A percentile compares a stretch with the other conserved stretches of the same genome.
Conservation (phyloP, 2,888 invertebrate genomes). For the Mimas tiliae region DNA sequence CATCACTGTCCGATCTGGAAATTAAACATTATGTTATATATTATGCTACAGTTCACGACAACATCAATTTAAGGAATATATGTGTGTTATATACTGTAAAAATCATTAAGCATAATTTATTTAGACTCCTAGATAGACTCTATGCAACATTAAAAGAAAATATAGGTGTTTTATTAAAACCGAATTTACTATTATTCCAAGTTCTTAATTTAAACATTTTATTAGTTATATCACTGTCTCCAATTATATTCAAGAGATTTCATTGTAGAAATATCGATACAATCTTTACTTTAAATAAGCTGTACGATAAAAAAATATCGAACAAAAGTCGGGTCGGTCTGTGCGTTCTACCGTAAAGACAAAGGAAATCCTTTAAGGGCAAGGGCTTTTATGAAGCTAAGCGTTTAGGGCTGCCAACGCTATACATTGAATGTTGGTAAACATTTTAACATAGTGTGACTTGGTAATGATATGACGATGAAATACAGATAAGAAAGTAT, state of each 20-base stretch:
- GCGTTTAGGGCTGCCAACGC: conserved; percentile 21
- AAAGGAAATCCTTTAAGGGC: conserved; percentile 54
- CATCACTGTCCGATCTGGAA: no score
- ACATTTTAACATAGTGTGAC: no score
- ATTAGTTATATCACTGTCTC: neutral
- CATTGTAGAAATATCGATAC: neutral
- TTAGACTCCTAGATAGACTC: no score
- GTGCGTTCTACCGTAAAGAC: conserved; percentile 48
- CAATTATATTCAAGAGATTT: neutral
- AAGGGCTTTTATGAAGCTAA: conserved; percentile 30
- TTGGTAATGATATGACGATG: no score
- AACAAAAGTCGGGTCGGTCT: conserved; percentile 30
- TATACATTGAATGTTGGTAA: neutral
- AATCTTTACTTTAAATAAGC: neutral
- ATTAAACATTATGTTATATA: no score
- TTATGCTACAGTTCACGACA: no score
- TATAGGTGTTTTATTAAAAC: neutral
- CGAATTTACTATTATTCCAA: neutral
- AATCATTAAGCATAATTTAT: no score
- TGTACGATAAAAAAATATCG: conserved; percentile 15
- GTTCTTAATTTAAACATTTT: no score
- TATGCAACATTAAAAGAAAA: neutral
- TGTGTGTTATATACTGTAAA: no score
- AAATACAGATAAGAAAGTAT: no score
- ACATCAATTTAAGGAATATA: no score